These are phyloP conservation scores for Yponomeuta plumbellus DNA, from an alignment of 2,888 invertebrate species.

Conservation along the genomic window DNA sequence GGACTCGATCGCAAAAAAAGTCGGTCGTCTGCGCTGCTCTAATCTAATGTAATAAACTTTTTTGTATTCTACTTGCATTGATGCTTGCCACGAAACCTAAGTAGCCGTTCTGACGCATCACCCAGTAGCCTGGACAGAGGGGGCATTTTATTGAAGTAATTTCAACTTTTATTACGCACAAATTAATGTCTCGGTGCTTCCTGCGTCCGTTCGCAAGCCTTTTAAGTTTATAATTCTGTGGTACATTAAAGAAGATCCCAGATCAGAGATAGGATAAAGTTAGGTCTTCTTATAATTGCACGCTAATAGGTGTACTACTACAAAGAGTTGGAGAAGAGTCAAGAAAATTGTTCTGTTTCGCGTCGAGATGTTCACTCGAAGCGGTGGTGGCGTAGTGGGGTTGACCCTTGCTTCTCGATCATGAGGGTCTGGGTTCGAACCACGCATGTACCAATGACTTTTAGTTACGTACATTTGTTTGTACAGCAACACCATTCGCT, in stretches of 20 bases:
- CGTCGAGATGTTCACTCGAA: no score
- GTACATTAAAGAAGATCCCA: background rate
- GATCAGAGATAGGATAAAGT: background rate
- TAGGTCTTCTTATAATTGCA: background rate
- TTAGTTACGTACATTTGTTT: no score
- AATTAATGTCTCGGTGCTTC: slow-evolving; percentile 12
- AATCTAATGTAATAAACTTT: no score
- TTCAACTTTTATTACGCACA: slow-evolving; percentile 4
- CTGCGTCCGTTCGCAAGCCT: slow-evolving; percentile 3
- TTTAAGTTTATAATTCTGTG: slow-evolving; percentile 5
- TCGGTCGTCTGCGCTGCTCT: no score
- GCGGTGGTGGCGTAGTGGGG: no score
- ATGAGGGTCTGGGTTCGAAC: no score
- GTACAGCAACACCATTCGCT: no score
- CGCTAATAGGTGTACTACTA: background rate
- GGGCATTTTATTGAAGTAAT: slow-evolving; percentile 13
- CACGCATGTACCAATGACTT: no score
- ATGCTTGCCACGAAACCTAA: background rate
- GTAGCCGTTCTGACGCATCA: background rate
- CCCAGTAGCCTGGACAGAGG: background rate
- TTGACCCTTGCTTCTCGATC: no score
- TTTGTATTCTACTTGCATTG: no score
- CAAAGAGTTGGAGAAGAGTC: background rate
- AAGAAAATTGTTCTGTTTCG: background rate
- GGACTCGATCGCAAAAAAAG: no score